A percentile compares a stretch with the other conserved stretches of the same genome.
Conservation (phyloP, 2,113 vertebrate species). For the Colinus virginianus region DNA sequence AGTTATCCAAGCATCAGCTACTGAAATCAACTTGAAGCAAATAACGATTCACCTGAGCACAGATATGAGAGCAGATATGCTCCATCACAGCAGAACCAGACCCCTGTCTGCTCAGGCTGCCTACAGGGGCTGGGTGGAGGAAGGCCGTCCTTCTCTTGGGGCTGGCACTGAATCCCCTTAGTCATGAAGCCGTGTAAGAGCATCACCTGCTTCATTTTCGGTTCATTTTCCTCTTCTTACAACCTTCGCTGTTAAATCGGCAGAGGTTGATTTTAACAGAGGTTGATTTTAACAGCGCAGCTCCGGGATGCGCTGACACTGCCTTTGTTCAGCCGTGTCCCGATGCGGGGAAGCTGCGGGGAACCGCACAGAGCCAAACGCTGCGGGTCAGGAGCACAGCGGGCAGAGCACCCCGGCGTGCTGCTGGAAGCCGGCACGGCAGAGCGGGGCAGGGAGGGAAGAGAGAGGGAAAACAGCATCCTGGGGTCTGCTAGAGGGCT, state of each 20-base stretch:
- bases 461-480: not conserved
- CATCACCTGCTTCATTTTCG: not conserved
- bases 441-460: not conserved
- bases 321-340: not conserved
- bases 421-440: not conserved
- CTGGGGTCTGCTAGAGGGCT: too few relatives aligned
- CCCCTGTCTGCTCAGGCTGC: too few relatives aligned
- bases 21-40: not conserved
- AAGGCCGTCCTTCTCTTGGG: not conserved
- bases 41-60: not conserved
- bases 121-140: too few relatives aligned
- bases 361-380: not conserved
- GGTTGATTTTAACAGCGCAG: too few relatives aligned
- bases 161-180: not conserved
- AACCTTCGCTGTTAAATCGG: too few relatives aligned
- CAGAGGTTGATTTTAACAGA: too few relatives aligned
- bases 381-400: not conserved
- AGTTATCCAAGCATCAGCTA: not conserved
- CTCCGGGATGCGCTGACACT: not conserved
- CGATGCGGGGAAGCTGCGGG: not conserved
- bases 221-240: not conserved
- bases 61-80: too few relatives aligned
- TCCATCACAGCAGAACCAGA: too few relatives aligned
- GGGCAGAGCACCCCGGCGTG: not conserved
- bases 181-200: not conserved